Evolutionary conservation across 2,888 invertebrate species (phyloP).

Genomic region (Tyria jacobaeae): DNA sequence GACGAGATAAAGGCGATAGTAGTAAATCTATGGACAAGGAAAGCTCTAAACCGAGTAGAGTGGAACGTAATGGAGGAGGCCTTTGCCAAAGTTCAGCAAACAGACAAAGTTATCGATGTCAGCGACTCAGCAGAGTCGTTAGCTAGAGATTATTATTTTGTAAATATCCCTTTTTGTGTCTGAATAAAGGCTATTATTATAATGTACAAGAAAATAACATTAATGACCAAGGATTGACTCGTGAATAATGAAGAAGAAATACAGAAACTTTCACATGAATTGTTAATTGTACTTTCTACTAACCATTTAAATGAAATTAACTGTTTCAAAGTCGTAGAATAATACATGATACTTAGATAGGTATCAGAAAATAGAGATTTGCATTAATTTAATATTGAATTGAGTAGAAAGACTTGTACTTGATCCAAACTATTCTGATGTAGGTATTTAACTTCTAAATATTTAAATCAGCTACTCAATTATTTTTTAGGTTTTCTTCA

Average conservation of each 20-base stretch:
- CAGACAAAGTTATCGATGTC: too few relatives aligned
- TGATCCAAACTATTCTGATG: background rate
- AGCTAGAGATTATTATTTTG: too few relatives aligned
- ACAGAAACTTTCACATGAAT: background rate
- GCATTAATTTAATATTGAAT: background rate
- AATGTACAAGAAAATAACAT: background rate
- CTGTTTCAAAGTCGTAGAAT: constrained; percentile 1
- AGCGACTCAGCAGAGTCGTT: too few relatives aligned
- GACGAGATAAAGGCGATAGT: too few relatives aligned
- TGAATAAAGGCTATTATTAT: too few relatives aligned
- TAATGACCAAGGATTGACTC: background rate
- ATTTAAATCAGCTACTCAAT: background rate
- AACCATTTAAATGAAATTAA: background rate
- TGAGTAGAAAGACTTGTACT: background rate
- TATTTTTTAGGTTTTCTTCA: background rate
- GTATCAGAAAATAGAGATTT: background rate
- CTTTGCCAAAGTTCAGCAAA: too few relatives aligned
- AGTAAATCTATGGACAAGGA: too few relatives aligned
- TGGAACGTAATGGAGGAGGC: too few relatives aligned
- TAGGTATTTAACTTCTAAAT: background rate
- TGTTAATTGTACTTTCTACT: background rate
- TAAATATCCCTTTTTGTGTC: too few relatives aligned
- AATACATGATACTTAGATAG: constrained; percentile 1
- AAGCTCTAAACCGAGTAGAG: too few relatives aligned
- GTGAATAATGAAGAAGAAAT: background rate